These are phyloP conservation scores for Myripristis jacobus DNA, from an alignment of 2,797 vertebrate species.

Conservation along the genomic window DNA sequence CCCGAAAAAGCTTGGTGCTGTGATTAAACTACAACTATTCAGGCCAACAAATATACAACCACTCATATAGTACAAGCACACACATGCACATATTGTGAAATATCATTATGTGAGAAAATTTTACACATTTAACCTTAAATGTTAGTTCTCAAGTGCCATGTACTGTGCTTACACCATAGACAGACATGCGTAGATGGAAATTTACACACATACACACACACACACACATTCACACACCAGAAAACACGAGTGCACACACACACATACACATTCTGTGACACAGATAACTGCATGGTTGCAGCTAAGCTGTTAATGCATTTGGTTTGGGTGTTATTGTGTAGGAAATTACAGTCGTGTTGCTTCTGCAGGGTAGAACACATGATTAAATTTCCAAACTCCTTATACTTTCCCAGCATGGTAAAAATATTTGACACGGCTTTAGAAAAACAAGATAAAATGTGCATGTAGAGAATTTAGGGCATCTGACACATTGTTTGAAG, in stretches of 20 bases:
- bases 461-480: not conserved
- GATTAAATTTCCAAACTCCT: not conserved
- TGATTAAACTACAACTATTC: slow-evolving; percentile 16
- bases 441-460: not conserved
- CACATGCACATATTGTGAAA: not conserved
- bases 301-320: slow-evolving; percentile 38
- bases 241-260: not conserved
- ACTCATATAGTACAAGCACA: not conserved
- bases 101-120: not conserved
- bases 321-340: not conserved
- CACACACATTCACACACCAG: not conserved
- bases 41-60: slow-evolving; percentile 2
- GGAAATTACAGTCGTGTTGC: not conserved
- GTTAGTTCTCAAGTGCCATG: too few relatives aligned
- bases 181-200: too few relatives aligned
- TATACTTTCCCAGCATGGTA: not conserved
- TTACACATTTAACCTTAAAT: not conserved
- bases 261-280: slow-evolving; percentile 7
- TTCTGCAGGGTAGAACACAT: not conserved
- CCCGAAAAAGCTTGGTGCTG: slow-evolving; percentile 25
- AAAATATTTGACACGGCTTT: not conserved
- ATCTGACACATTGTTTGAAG: not conserved
- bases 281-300: slow-evolving; percentile 9
- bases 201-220: not conserved
- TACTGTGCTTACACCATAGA: too few relatives aligned